Evolutionary conservation across 2,888 invertebrate genomes (phyloP).

Genomic region (Melinaea marsaeus): DNA sequence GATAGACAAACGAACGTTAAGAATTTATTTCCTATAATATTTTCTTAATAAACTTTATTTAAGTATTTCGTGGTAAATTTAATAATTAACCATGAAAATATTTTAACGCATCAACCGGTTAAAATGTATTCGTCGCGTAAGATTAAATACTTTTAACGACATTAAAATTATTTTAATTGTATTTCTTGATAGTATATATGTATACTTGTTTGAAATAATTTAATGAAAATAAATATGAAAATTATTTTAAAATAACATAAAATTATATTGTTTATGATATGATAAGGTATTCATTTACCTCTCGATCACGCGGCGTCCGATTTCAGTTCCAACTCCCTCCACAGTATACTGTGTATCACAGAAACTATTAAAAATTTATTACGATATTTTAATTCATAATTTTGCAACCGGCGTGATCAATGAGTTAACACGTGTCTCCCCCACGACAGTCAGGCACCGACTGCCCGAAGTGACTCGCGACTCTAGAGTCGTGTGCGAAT

Average conservation of each 20-base stretch:
- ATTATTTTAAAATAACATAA: background rate
- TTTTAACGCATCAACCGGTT: too few relatives aligned
- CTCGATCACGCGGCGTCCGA: constrained; percentile 27
- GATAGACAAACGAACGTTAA: too few relatives aligned
- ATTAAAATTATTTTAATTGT: too few relatives aligned
- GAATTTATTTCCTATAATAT: too few relatives aligned
- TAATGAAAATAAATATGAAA: background rate
- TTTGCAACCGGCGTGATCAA: constrained; percentile 26
- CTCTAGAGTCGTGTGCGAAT: constrained; percentile 26
- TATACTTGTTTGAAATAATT: background rate
- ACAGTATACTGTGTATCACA: constrained; percentile 16
- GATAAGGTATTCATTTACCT: constrained; percentile 33
- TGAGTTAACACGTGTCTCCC: constrained; percentile 29
- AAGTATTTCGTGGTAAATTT: too few relatives aligned
- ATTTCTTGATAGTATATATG: too few relatives aligned
- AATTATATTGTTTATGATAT: background rate
- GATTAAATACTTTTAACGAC: too few relatives aligned
- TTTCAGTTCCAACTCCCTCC: constrained; percentile 8
- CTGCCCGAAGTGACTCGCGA: constrained; percentile 27
- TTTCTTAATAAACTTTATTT: too few relatives aligned
- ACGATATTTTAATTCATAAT: constrained; percentile 33
- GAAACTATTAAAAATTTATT: constrained; percentile 5
- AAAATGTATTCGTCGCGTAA: too few relatives aligned
- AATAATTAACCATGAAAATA: too few relatives aligned
- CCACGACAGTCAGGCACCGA: constrained; percentile 32